Evolutionary conservation across 2,797 vertebrate genomes (phyloP).

Genomic region (Harpagifer antarcticus): DNA sequence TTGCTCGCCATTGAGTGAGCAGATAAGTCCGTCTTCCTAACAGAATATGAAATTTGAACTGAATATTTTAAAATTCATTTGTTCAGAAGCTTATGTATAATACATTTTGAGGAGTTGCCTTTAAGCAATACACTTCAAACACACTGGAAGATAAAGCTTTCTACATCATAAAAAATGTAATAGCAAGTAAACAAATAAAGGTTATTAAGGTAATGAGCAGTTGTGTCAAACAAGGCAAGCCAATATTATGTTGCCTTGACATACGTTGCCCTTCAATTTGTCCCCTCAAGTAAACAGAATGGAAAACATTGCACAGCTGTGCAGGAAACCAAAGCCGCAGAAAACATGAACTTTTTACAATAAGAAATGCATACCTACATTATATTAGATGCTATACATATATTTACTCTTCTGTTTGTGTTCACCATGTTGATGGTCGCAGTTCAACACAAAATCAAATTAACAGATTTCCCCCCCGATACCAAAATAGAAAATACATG

Average conservation of each 20-base stretch:
- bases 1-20: not conserved
- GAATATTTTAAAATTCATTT: not conserved
- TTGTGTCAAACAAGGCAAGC: not conserved
- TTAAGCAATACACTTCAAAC: not conserved
- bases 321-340: slow-evolving; percentile 2
- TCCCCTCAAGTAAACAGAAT: not conserved
- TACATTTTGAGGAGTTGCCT: not conserved
- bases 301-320: slow-evolving; percentile 7
- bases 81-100: not conserved
- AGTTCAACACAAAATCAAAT: not conserved
- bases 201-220: not conserved
- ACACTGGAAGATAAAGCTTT: not conserved
- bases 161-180: not conserved
- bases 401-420: not conserved
- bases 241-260: not conserved
- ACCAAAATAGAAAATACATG: not conserved
- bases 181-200: not conserved
- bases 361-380: not conserved
- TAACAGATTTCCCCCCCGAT: not conserved
- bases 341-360: not conserved
- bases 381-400: not conserved
- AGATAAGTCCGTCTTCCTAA: not conserved
- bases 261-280: not conserved
- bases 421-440: not conserved
- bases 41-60: not conserved